Percentiles rank a stretch among this genome's conserved stretches.
Evolutionary conservation across 2,113 vertebrate genomes (phyloP).

Genomic region (Neogale vison): DNA sequence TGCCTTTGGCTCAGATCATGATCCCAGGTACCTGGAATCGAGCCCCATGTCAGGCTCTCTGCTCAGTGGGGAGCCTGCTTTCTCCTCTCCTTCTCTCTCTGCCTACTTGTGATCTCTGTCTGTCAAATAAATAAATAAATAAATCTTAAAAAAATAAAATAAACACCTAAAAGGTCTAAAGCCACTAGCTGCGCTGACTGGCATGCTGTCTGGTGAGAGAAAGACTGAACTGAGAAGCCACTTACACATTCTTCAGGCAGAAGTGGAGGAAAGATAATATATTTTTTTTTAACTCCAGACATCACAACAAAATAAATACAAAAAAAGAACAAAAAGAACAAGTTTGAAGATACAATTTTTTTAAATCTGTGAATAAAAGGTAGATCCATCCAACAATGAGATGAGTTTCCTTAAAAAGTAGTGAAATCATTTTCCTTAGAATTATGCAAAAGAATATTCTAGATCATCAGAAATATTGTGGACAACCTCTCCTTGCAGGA

Average conservation of each 20-base stretch:
- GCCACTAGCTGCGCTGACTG: fast-evolving
- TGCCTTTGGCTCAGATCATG: too few relatives aligned
- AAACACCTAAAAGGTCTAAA: not conserved
- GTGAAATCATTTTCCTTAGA: not conserved
- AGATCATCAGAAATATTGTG: not conserved
- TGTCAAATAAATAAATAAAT: too few relatives aligned
- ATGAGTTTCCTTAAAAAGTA: not conserved
- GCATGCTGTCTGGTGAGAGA: not conserved
- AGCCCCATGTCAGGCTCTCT: too few relatives aligned
- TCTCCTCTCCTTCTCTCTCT: too few relatives aligned
- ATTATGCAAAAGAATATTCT: not conserved
- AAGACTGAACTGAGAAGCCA: not conserved
- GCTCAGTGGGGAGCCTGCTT: too few relatives aligned
- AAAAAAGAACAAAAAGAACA: not conserved
- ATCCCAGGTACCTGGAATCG: too few relatives aligned
- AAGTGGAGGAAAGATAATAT: not conserved
- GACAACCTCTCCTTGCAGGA: not conserved
- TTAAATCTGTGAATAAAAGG: not conserved
- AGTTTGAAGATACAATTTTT: not conserved
- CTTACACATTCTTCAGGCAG: not conserved
- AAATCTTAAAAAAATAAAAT: too few relatives aligned
- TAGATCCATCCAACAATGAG: not conserved
- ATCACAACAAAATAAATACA: not conserved
- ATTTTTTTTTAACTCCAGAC: not conserved
- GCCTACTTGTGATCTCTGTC: too few relatives aligned